A percentile compares a stretch with the other conserved stretches of the same genome.
Evolutionary conservation across 2,888 invertebrate genomes (phyloP).

Genomic region (Amiota minor): DNA sequence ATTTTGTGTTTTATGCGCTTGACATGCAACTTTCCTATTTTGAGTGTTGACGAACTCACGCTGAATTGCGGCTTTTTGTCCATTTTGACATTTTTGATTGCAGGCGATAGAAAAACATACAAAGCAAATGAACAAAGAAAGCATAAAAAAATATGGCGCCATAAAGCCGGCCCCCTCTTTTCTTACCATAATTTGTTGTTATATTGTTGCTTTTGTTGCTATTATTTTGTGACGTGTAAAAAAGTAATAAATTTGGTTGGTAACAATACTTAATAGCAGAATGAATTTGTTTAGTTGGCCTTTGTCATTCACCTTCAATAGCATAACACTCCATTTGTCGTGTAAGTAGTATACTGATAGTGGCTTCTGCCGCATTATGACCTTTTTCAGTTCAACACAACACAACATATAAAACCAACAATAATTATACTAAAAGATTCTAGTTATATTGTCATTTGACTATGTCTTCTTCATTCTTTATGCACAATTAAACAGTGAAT

Average conservation of each 20-base stretch:
- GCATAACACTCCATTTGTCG: too few relatives aligned
- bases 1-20: not conserved
- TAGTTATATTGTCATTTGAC: slow-evolving; percentile 41
- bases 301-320: too few relatives aligned
- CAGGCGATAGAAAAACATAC: not conserved
- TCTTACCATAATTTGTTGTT: not conserved
- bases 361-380: too few relatives aligned
- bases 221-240: too few relatives aligned
- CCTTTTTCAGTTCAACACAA: too few relatives aligned
- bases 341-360: too few relatives aligned
- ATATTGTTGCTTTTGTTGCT: not conserved
- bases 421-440: not conserved
- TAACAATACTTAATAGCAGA: slow-evolving; percentile 1
- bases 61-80: slow-evolving; percentile 9
- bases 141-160: slow-evolving; percentile 39
- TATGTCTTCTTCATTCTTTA: slow-evolving; percentile 33
- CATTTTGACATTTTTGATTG: not conserved
- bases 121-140: not conserved
- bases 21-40: not conserved
- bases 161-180: not conserved
- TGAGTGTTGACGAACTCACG: slow-evolving; percentile 22
- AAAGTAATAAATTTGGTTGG: too few relatives aligned
- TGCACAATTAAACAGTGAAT: not conserved
- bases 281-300: not conserved
- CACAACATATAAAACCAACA: not conserved